Conservation (phyloP, 2,888 invertebrate genomes). For the Lobophora halterata region DNA sequence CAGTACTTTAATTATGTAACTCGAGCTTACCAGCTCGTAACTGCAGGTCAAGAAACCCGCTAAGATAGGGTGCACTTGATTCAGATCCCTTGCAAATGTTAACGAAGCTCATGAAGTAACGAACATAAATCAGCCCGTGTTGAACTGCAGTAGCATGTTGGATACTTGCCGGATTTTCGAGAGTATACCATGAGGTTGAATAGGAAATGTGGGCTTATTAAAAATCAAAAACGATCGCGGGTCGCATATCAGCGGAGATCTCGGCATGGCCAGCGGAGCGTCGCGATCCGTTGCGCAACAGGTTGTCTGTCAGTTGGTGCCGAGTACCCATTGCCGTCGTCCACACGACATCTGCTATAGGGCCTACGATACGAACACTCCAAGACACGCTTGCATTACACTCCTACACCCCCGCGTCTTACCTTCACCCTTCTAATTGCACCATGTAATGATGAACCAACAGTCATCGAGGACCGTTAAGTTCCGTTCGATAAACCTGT, state of each 20-base stretch:
- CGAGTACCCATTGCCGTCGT: too few species aligned
- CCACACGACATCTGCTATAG: constrained; percentile 75
- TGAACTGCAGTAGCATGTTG: constrained; percentile 20
- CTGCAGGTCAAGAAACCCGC: constrained; percentile 48
- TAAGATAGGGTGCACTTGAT: constrained; percentile 44
- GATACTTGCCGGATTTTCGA: constrained; percentile 14
- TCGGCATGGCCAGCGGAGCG: constrained; percentile 66
- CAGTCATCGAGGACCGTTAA: constrained; percentile 73
- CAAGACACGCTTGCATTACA: constrained; percentile 43
- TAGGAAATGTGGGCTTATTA: constrained; percentile 48
- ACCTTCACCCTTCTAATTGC: constrained; percentile 71
- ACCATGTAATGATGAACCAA: constrained; percentile 52
- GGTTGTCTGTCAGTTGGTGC: constrained; percentile 74
- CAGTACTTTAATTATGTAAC: constrained; percentile 30
- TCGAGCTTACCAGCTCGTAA: constrained; percentile 45
- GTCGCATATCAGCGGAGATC: constrained; percentile 65
- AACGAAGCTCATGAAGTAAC: constrained; percentile 28
- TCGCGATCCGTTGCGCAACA: constrained; percentile 75
- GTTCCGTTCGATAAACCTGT: constrained; percentile 75
- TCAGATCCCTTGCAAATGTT: constrained; percentile 40
- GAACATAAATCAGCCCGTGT: constrained; percentile 19
- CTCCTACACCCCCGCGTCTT: constrained; percentile 67
- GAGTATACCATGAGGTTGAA: constrained; percentile 35
- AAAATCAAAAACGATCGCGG: constrained; percentile 60
- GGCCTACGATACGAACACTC: constrained; percentile 40